A percentile compares a stretch with the other conserved stretches of the same genome.
phyloP scores from a whole-genome alignment of 2,888 invertebrate species.

The Trachelus tabidus region DNA sequence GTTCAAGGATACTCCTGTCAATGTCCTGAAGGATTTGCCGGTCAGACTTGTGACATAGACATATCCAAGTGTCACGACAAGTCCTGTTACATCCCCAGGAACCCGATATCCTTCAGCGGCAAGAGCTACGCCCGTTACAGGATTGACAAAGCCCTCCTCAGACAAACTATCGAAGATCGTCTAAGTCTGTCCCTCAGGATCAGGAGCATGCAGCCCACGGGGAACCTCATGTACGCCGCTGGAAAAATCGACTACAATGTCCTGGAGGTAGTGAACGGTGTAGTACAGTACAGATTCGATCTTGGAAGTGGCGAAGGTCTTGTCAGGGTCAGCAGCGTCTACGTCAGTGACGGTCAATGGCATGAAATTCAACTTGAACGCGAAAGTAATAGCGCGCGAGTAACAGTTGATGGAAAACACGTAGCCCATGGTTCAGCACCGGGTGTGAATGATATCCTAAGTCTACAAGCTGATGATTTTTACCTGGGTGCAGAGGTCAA shows the following conservation, averaged over 20 bases:
- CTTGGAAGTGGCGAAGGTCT: constrained; percentile 91
- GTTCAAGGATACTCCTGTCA: constrained; percentile 80
- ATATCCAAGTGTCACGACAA: constrained; percentile 76
- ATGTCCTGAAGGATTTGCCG: constrained; percentile 82
- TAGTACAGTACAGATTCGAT: constrained; percentile 90
- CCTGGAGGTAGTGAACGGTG: constrained; percentile 87
- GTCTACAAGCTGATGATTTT: constrained; percentile 85
- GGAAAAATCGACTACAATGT: constrained; percentile 91
- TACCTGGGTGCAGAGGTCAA: constrained; percentile 87
- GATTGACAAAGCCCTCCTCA: constrained; percentile 74
- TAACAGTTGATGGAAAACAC: constrained; percentile 82
- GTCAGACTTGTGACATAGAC: constrained; percentile 75
- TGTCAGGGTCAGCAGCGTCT: constrained; percentile 80
- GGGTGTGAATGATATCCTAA: constrained; percentile 84
- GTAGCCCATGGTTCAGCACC: constrained; percentile 82
- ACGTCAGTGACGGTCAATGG: constrained; percentile 88
- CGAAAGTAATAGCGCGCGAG: constrained; percentile 81
- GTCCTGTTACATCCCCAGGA: constrained; percentile 78
- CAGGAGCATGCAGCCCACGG: constrained; percentile 85
- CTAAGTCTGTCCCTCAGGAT: constrained; percentile 83
- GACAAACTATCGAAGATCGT: constrained; percentile 82
- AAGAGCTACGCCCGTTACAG: constrained; percentile 85
- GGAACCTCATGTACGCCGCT: constrained; percentile 85
- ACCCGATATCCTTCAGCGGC: constrained; percentile 83
- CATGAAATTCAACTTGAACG: constrained; percentile 84